A percentile compares a stretch with the other conserved stretches of the same genome.
Evolutionary conservation across 2,888 invertebrate genomes (phyloP).

Genomic region (Fragum whitleyi): DNA sequence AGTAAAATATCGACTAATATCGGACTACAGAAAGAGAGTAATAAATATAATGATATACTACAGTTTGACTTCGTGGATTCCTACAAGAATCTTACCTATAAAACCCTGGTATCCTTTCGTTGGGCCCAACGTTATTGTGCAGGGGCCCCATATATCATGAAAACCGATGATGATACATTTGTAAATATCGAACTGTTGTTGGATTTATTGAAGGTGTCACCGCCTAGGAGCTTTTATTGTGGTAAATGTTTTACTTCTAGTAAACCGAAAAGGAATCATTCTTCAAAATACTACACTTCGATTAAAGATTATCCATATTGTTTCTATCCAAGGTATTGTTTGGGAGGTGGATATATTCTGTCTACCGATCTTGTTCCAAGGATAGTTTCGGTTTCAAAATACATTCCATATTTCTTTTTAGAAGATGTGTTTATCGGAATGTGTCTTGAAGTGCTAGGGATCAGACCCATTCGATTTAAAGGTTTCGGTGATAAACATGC

Average conservation of each 20-base stretch:
- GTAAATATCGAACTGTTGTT: neutral
- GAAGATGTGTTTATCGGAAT: constrained; percentile 76
- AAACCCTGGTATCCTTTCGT: neutral
- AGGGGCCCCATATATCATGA: neutral
- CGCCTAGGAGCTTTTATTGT: constrained; percentile 51
- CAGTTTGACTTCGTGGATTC: neutral
- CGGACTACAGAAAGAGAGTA: neutral
- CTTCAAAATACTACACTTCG: constrained; percentile 72
- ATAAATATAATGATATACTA: neutral
- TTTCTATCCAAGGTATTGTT: constrained; percentile 68
- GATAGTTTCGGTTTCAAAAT: constrained; percentile 55
- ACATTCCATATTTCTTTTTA: constrained; percentile 72
- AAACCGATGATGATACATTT: neutral
- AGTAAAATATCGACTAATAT: neutral
- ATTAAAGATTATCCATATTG: constrained; percentile 48
- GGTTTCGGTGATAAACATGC: neutral
- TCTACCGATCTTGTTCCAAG: constrained; percentile 58
- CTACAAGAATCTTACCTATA: neutral
- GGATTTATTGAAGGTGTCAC: neutral
- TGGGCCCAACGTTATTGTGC: neutral
- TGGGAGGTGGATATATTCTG: constrained; percentile 72
- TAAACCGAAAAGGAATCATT: constrained; percentile 60
- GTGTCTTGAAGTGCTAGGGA: constrained; percentile 61
- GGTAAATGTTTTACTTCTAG: constrained; percentile 69
- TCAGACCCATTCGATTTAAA: constrained; percentile 25